Percentiles rank a stretch among this genome's conserved stretches.
These are phyloP conservation scores for Callaeas wilsoni DNA, from an alignment of 2,113 vertebrate species.

Conservation along the genomic window DNA sequence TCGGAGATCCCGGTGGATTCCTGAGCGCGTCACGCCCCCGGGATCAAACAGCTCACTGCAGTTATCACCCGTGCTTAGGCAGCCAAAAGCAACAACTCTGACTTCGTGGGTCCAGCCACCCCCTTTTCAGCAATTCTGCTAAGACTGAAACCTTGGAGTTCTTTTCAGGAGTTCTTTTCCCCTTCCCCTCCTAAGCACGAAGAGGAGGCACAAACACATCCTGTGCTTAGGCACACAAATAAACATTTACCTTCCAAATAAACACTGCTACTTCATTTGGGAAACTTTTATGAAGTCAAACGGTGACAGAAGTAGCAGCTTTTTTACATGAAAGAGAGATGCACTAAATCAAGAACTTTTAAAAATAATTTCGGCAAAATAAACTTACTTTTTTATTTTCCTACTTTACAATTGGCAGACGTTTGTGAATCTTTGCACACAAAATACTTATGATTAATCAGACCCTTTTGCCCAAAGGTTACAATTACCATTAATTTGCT, in stretches of 20 bases:
- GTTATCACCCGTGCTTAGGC: not conserved
- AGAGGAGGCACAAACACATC: not conserved
- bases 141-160: not conserved
- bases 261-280: not conserved
- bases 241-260: not conserved
- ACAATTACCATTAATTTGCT: slow-evolving; percentile 51
- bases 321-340: not conserved
- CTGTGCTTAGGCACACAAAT: not conserved
- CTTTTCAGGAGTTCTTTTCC: fast-evolving
- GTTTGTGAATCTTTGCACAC: not conserved
- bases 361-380: not conserved
- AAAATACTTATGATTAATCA: slow-evolving; percentile 45
- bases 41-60: not conserved
- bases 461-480: slow-evolving; percentile 30
- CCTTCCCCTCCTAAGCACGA: fast-evolving
- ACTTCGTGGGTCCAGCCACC: not conserved
- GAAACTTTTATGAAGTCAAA: not conserved
- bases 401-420: not conserved
- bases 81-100: not conserved
- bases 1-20: not conserved
- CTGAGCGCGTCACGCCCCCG: no score
- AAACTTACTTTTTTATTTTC: not conserved
- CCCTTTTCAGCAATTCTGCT: not conserved
- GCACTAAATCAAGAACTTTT: not conserved
- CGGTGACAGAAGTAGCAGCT: not conserved